Evolutionary conservation across 2,113 vertebrate species (phyloP).

Genomic region (Gambusia holbrooki): DNA sequence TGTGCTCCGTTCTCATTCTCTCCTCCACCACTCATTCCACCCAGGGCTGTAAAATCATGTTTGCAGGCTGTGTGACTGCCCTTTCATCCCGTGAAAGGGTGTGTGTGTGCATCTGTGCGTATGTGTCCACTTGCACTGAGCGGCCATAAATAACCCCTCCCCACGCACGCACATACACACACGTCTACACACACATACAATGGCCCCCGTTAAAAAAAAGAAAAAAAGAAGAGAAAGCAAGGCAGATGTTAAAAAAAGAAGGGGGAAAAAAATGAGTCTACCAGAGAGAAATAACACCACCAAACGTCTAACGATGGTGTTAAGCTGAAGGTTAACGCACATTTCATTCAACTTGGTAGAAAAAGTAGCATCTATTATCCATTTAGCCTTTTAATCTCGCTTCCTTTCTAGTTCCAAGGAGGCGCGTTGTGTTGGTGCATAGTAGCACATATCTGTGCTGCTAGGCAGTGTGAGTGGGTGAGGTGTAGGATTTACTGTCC

Average conservation of each 20-base stretch:
- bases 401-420: conserved; percentile 36
- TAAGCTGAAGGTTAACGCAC: conserved; percentile 37
- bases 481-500: conserved; percentile 75
- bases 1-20: conserved; percentile 74
- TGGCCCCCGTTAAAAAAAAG: conserved; percentile 34
- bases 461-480: conserved; percentile 58
- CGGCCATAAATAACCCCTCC: conserved; percentile 81
- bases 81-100: conserved; percentile 79
- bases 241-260: conserved; percentile 64
- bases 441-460: conserved; percentile 50
- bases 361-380: conserved; percentile 5
- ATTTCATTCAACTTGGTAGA: conserved; percentile 39
- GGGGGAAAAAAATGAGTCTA: conserved; percentile 25
- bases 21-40: conserved; percentile 77
- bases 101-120: conserved; percentile 52
- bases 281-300: conserved; percentile 39
- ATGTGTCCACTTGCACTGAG: conserved; percentile 69
- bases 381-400: conserved; percentile 24
- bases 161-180: conserved; percentile 41
- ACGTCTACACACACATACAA: conserved; percentile 56
- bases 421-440: conserved; percentile 42
- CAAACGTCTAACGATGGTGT: conserved; percentile 30
- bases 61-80: conserved; percentile 76
- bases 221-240: conserved; percentile 48
- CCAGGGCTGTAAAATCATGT: conserved; percentile 81